Base-by-base conservation (phyloP, 2,113 vertebrate species). In the Cisticola juncidis region DNA sequence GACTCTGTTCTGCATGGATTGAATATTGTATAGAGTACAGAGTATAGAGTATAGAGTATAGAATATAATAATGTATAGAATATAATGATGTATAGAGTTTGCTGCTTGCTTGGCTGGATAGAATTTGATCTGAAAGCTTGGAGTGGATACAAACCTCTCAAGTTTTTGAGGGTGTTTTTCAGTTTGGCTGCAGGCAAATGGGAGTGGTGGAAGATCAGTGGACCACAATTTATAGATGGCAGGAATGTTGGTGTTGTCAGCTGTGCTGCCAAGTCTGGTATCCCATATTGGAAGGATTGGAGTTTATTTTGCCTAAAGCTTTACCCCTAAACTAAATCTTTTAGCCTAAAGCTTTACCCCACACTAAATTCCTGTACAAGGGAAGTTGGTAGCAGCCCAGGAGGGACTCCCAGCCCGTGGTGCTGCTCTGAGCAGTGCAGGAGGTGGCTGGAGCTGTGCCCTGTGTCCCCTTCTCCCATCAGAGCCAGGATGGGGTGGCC, bases 321-420 rank as follows among this genome's bases (percentile, higher is more conserved):
- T 54, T 35, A 14, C 14, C 48, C 36, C 19, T 26, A n/a, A 25
- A 23, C 14, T 9, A 29, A 74, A 36, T 7, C 16, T 48, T 66
- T 31, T 40, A 18, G 35, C 21, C 22, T 8, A 31, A 54, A 54
- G 25, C 26, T 61, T 31, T n/a, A 21, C 31, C 23, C 51, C 20
- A 29, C 2, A 29, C 1, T 3, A 14, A 22, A 28, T 23, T 64
- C 29, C 31, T 40, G 6, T 25, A 21, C 0, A 0, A 25, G 18
- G 70, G 65, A 50, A 24, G 38, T 38, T 53, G 21, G 12, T 25
- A 24, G 44, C 45, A 53, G 66, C 25, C 3, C 6, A 22, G 50
- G 38, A 72, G n/a, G 57, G 47, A 3, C 35, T 33, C 12, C 11
- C 4, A 56, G 38, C 53, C 8, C 14, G 1, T 44, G 68, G 22